Evolutionary conservation across 2,888 invertebrate species (phyloP), one percentile per base, ranked within the genome.

Genomic region (Caenorhabditis sp.): DNA sequence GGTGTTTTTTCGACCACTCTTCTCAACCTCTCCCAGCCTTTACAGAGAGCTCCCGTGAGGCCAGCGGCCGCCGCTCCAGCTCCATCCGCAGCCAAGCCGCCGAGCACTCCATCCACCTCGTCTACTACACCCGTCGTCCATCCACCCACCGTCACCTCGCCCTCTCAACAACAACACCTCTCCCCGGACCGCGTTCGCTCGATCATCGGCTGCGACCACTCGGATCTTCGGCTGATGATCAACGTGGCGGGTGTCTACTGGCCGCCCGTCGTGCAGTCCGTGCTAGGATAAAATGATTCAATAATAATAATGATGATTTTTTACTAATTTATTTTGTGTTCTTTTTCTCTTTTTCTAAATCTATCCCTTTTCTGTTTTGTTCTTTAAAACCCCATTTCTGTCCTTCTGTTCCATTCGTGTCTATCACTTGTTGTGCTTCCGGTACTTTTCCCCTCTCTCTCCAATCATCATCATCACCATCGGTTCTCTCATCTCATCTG

Each of bases 231-330:
- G 16, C 86, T 91, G 8, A 86, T 91, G 22, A 68, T 90, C 28
- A 91, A 91, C 69, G 90, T 91, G 8, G 91, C 90, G 58, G 86
- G 90, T 10, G 90, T 90, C 54, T 91, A 89, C 56, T 88, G 86
- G 54, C 91, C 91, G 3, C 75, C 81, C 16, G 88, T 91, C 10
- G 61, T 90, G 14, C 70, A 74, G 41, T 87, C 87, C 19, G 85
- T 85, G 16, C 41, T 84, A 19, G 84, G 84, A 44, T 79, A 44
- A 77, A 19, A 26, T 8, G 4, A 19, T n/a, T n/a, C 63, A 38
- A 41, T 19, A 63, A 63, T 58, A n/a, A 35, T n/a, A n/a, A n/a
- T n/a, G n/a, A n/a, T n/a, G n/a, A 35, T 19, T n/a, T n/a, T 24
- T 0, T 66, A 66, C 49, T 66, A 66, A 66, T 66, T 66, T 66